These are phyloP conservation scores for Antennarius striatus DNA, from an alignment of 2,113 vertebrate genomes.

Conservation along the genomic window DNA sequence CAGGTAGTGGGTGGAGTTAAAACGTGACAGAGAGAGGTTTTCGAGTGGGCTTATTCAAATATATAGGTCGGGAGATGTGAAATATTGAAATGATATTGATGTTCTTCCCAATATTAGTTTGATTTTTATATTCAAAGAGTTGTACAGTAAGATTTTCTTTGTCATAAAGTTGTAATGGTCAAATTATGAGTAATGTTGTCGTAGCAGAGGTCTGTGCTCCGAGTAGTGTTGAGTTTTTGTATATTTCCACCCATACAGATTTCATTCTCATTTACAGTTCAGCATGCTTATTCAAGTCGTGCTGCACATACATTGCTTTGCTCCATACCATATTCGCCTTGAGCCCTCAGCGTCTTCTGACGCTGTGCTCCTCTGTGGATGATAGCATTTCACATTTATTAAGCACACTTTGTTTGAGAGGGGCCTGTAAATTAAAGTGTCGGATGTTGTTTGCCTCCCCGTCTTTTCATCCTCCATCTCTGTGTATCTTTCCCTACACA, in stretches of 20 bases:
- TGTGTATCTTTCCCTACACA: constrained; percentile 23
- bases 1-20: no score
- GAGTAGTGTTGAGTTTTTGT: neutral
- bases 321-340: constrained; percentile 25
- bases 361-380: constrained; percentile 56
- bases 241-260: constrained; percentile 25
- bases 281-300: constrained; percentile 12
- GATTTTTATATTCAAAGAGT: no score
- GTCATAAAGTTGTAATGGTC: no score
- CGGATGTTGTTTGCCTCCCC: constrained; percentile 27
- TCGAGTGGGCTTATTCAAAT: no score
- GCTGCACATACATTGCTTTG: constrained; percentile 29
- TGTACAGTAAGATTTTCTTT: no score
- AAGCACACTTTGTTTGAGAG: constrained; percentile 67
- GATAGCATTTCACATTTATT: constrained; percentile 77
- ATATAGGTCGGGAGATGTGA: no score
- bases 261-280: constrained; percentile 58
- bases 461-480: constrained; percentile 39
- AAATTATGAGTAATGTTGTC: no score
- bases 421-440: constrained; percentile 66
- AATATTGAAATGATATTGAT: no score
- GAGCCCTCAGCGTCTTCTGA: constrained; percentile 37
- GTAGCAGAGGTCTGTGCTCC: no score
- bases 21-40: no score
- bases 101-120: no score